Evolutionary conservation across 2,113 vertebrate genomes (phyloP).

Genomic region (Crotalus tigris): DNA sequence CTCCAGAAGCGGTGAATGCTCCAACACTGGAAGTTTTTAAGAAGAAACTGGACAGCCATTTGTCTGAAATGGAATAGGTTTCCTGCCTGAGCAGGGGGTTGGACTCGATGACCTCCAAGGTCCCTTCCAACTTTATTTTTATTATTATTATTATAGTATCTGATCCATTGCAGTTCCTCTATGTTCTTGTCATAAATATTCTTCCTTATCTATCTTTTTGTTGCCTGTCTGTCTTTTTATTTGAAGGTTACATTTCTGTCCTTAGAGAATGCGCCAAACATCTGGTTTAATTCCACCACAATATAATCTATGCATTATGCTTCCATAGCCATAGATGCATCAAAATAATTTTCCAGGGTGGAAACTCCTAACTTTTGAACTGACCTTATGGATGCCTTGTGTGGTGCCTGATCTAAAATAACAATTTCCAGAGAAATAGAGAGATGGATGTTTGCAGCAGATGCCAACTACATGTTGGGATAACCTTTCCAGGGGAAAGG

Average conservation of each 20-base stretch:
- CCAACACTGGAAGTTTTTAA: too few relatives aligned
- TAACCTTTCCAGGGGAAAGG: neutral
- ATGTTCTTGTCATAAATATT: neutral
- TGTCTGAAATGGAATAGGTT: too few relatives aligned
- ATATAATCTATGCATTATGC: neutral
- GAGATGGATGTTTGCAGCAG: conserved; percentile 33
- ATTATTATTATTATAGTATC: too few relatives aligned
- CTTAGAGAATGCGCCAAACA: neutral
- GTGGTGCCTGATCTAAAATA: conserved; percentile 13
- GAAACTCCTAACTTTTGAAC: neutral
- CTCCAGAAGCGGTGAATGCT: too few relatives aligned
- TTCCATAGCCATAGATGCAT: neutral
- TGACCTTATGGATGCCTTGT: neutral
- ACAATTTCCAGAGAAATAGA: conserved; percentile 27
- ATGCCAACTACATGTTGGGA: conserved; percentile 10
- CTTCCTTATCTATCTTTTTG: neutral
- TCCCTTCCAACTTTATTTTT: too few relatives aligned
- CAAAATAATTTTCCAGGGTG: neutral
- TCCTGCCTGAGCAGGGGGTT: too few relatives aligned
- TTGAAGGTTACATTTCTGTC: neutral
- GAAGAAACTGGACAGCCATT: too few relatives aligned
- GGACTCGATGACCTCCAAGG: too few relatives aligned
- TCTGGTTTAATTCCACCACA: neutral
- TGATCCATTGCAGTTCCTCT: neutral
- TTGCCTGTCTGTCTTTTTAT: neutral